These are phyloP conservation scores for Drosophila ochracea DNA, from an alignment of 2,888 invertebrate species.

Conservation along the genomic window DNA sequence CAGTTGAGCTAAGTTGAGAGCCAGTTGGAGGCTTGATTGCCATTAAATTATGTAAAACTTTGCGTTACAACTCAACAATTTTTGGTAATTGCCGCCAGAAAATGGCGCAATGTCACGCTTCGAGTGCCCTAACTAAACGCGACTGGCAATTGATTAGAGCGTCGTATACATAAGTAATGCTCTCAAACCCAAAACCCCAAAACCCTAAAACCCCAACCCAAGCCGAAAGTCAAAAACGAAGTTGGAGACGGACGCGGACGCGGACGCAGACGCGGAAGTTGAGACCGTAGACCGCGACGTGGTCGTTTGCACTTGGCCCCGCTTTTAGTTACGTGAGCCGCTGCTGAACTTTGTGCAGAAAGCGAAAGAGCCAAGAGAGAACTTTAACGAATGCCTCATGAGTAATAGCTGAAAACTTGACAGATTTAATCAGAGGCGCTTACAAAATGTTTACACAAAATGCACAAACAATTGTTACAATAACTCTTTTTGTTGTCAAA, in stretches of 20 bases:
- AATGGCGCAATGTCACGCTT: slow-evolving; percentile 80
- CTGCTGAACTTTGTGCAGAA: slow-evolving; percentile 35
- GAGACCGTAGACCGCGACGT: slow-evolving; percentile 9
- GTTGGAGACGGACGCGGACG: slow-evolving; percentile 4
- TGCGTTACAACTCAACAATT: slow-evolving; percentile 67
- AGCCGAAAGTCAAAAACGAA: background rate
- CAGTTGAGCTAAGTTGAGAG: slow-evolving; percentile 1
- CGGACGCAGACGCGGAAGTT: slow-evolving; percentile 7
- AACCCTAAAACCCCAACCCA: background rate
- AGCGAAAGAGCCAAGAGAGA: slow-evolving; percentile 27
- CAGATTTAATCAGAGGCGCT: slow-evolving; percentile 17
- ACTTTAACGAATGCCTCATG: slow-evolving; percentile 42
- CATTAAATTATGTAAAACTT: slow-evolving; percentile 79
- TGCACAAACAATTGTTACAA: background rate
- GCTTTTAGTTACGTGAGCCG: slow-evolving; percentile 46
- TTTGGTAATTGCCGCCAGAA: slow-evolving; percentile 75
- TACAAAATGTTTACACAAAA: background rate
- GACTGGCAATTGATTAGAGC: slow-evolving; percentile 75
- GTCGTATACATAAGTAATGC: slow-evolving; percentile 56
- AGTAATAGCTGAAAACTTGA: slow-evolving; percentile 1
- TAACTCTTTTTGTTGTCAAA: background rate
- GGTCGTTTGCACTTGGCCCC: slow-evolving; percentile 44
- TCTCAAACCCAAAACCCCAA: background rate
- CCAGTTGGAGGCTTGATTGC: slow-evolving; percentile 62
- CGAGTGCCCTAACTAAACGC: slow-evolving; percentile 68